These are phyloP conservation scores for Saccopteryx leptura DNA, from an alignment of 2,113 vertebrate species.

Conservation along the genomic window DNA sequence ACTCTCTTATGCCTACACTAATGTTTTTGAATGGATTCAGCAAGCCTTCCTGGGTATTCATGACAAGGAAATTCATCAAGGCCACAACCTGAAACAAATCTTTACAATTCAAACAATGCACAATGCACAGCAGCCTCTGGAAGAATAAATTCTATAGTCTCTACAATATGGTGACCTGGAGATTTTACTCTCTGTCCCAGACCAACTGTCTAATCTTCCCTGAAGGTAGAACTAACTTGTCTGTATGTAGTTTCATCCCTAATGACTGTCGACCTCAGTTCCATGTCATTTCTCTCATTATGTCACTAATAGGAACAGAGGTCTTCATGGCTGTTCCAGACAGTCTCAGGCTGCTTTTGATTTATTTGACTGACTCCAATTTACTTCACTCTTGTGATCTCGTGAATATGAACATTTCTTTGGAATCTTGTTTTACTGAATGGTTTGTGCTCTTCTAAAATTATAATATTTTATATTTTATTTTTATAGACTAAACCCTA, in stretches of 20 bases:
- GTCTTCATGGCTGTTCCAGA: neutral
- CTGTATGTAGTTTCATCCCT: neutral
- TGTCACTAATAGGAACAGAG: neutral
- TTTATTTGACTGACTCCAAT: neutral
- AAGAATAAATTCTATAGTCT: neutral
- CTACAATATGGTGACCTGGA: neutral
- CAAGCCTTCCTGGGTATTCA: neutral
- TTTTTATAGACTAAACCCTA: neutral
- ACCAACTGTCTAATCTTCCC: neutral
- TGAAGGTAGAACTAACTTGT: neutral
- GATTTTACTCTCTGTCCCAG: neutral
- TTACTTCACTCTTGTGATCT: constrained; percentile 10
- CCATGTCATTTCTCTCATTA: neutral
- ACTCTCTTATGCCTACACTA: neutral
- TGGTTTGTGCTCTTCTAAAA: constrained; percentile 1
- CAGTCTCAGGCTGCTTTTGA: neutral
- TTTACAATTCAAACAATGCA: neutral
- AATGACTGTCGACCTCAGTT: neutral
- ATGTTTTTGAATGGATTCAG: neutral
- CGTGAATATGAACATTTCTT: neutral
- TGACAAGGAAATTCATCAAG: neutral
- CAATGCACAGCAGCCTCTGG: neutral
- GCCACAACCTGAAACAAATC: neutral
- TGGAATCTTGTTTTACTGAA: constrained; percentile 32
- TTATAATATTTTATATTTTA: neutral